Evolutionary conservation across 2,797 vertebrate genomes (phyloP), one percentile per base, ranked within the genome.

Genomic region (Oryzias sinensis): DNA sequence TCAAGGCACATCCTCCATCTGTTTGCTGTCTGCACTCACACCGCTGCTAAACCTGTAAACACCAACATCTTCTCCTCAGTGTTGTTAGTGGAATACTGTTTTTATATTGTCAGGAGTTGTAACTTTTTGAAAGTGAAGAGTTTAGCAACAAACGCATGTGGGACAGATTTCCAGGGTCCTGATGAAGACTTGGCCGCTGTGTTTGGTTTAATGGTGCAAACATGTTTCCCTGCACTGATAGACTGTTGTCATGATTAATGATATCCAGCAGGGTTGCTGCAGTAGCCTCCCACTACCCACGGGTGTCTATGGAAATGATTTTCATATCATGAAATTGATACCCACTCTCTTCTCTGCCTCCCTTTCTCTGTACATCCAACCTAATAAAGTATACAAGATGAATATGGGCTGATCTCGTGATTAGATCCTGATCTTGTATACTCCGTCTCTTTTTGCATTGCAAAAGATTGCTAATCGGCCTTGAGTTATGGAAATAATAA

Each of bases 401-500:
- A 87, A 90, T 84, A 77, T 76, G 82, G 68, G 65, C 56, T 24
- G 69, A 81, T 80, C 82, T 81, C 81, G 82, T 81, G 82, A 87
- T 77, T 70, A 68, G 70, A 74, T 75, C 78, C 59, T 80, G 82
- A 87, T 87, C 77, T 56, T 80, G 82, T 90, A 89, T 86, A 85
- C 68, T 56, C 70, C 52, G 68, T 82, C 80, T 82, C 79, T 79
- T 69, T 81, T 69, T 76, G 68, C 70, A 76, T 63, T 40, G 74
- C 69, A 76, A 76, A 72, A 76, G 49, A 79, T 75, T 67, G 73
- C 75, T 90, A 89, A 91, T 88, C 63, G 43, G 83, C 81, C 83
- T 87, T 92, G 91, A 93, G 89, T 93, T 91, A 93, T 92, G 86
- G 77, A 82, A 84, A 92, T 91, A 92, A 93, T 92, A 92, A 90